Evolutionary conservation across 2,113 vertebrate genomes (phyloP).

Genomic region (Toxostoma redivivum): DNA sequence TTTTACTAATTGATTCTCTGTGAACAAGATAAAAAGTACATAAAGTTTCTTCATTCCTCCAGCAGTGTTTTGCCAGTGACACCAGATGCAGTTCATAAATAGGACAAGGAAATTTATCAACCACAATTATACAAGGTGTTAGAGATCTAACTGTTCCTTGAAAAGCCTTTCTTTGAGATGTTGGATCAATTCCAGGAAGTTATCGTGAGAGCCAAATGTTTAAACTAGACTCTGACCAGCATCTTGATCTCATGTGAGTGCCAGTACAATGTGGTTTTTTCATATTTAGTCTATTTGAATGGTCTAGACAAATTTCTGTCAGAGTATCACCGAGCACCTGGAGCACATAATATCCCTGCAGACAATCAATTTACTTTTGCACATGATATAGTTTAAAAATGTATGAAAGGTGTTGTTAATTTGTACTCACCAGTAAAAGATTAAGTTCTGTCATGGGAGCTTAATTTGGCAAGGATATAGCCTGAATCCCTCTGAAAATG

Average conservation of each 20-base stretch:
- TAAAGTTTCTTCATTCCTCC: neutral
- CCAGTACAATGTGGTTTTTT: neutral
- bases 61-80: neutral
- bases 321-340: neutral
- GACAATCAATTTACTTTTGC: neutral
- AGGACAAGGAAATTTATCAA: neutral
- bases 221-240: neutral
- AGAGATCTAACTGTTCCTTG: neutral
- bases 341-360: neutral
- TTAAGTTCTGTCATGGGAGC: neutral
- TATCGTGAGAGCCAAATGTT: neutral
- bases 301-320: neutral
- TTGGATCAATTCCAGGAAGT: neutral
- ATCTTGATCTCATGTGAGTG: neutral
- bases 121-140: neutral
- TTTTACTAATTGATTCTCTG: constrained; percentile 9
- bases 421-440: neutral
- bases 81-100: neutral
- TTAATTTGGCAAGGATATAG: neutral
- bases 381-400: neutral
- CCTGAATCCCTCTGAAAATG: neutral
- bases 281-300: neutral
- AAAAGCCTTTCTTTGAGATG: neutral
- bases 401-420: neutral
- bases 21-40: neutral